Base-by-base conservation (phyloP, 2,797 vertebrate genomes). In the Moxostoma hubbsi region DNA sequence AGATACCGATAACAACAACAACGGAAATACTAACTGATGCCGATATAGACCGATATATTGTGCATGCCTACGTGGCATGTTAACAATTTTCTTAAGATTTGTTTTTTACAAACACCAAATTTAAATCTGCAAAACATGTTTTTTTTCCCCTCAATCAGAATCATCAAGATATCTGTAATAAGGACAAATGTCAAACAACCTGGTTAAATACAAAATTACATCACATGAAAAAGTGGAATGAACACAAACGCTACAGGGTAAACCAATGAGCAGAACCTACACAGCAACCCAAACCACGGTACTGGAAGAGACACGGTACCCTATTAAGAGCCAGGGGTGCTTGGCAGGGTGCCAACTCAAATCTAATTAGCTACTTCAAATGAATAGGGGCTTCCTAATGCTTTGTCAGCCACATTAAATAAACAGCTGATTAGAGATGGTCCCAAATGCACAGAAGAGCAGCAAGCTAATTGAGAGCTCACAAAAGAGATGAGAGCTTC, bases 331-430 rank as follows among this genome's bases (percentile, higher is more conserved):
- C n/a, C 61, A 64, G 18, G 46, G 54, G 18, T 66, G n/a, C 67
- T 68, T 81, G 75, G 82, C 74, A 81, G 63, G 45, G n/a, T 8
- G 77, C 64, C 79, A 36, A 75, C 72, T 71, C 68, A 76, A 82
- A 84, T 74, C 83, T 49, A 77, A 81, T 81, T 75, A 82, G 77
- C 77, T 61, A 73, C 72, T 73, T 77, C 49, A 77, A 82, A 79
- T 74, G 76, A 84, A 76, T 69, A 58, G 71, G 43, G 77, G 55
- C 47, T 57, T 77, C 69, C 74, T 70, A 82, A 82, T 36, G 76
- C 77, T 77, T 74, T 79, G 49, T 45, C 74, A 73, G 55, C 75
- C 73, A 79, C 75, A 82, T 84, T 80, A 80, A 80, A 36, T 53
- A 64, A 82, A 77, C 58, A 74, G 62, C 77, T 73, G 73, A 84